A percentile compares a stretch with the other conserved stretches of the same genome.
Conservation (phyloP, 2,113 vertebrate genomes). For the Malurus alboscapulatus region DNA sequence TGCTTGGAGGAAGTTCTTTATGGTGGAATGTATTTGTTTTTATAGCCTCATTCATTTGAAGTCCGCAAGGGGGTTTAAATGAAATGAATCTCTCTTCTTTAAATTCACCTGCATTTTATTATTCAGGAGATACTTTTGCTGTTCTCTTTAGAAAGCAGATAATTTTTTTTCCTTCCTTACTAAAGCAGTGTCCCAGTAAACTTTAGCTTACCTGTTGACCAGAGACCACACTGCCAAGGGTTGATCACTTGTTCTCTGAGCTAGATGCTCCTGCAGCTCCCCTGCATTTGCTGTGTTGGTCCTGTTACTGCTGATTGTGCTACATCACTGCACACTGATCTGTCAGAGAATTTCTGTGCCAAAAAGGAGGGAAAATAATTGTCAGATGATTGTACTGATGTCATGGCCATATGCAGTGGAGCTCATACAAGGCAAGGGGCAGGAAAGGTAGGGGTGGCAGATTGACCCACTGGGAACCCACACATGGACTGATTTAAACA, state of each 20-base stretch:
- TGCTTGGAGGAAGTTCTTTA: neutral
- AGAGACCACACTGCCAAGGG: neutral
- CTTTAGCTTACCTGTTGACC: neutral
- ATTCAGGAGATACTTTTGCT: neutral
- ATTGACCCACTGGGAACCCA: neutral
- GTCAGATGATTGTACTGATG: neutral
- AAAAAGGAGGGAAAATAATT: neutral
- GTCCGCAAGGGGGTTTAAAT: neutral
- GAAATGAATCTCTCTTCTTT: neutral
- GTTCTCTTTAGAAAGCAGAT: neutral
- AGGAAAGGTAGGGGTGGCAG: neutral
- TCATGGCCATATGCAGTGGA: neutral
- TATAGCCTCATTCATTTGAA: neutral
- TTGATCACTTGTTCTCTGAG: neutral
- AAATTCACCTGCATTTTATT: neutral
- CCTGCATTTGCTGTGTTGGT: neutral
- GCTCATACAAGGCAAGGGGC: neutral
- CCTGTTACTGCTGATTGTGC: neutral
- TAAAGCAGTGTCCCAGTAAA: neutral
- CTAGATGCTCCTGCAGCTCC: neutral
- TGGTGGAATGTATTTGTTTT: neutral
- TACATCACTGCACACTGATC: neutral
- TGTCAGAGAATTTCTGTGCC: neutral
- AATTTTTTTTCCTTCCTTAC: neutral
- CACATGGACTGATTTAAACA: rapidly evolving